Evolutionary conservation across 92 coral and sea anemone genomes (phyloP), one percentile per base, ranked within the genome.

Genomic region (Anthopleura xanthogrammica): DNA sequence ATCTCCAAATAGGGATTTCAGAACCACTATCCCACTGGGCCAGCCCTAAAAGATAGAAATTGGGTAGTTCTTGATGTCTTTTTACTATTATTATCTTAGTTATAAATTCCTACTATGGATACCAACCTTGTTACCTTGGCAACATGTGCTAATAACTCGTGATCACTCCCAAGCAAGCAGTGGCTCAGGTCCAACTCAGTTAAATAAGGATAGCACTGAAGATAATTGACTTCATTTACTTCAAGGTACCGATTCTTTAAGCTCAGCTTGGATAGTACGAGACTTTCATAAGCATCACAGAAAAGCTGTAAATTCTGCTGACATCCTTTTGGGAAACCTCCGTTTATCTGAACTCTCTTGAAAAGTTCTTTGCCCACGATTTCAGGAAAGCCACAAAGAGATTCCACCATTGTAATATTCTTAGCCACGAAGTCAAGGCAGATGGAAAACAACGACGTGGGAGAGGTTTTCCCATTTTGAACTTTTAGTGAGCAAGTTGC

Each of bases 351-450:
- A 41, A 91, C 90, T 77, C 86, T 88, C 7, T 87, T 82, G 70
- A 96, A 96, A 52, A 96, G 89, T 57, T 94, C 92, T 76, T 94
- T 84, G 41, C 99, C 99, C 52, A 96, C 89, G 40, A 91, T 82
- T 14, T 92, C 99, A 24, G 99, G 99, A 80, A 96, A 96, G 52
- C 89, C 98, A 12, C 72, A 75, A 4, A 96, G 88, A 16, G 99
- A 94, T 56, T 96, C 99, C n/a, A 96, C 95, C 93, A 96, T 90
- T 13, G 86, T 72, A 41, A 96, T 88, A 79, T 96, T 96, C 79
- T 90, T 92, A 65, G 99, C 95, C 3, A 94, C 95, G 86, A 90
- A 96, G 78, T 96, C 95, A 87, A 94, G 90, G 68, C 97, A 96
- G 48, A 96, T 94, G 60, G 73, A 77, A 72, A 86, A 96, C 39